Evolutionary conservation across 2,888 invertebrate genomes (phyloP), one percentile per base, ranked within the genome.

Genomic region (Entomobrya proxima): DNA sequence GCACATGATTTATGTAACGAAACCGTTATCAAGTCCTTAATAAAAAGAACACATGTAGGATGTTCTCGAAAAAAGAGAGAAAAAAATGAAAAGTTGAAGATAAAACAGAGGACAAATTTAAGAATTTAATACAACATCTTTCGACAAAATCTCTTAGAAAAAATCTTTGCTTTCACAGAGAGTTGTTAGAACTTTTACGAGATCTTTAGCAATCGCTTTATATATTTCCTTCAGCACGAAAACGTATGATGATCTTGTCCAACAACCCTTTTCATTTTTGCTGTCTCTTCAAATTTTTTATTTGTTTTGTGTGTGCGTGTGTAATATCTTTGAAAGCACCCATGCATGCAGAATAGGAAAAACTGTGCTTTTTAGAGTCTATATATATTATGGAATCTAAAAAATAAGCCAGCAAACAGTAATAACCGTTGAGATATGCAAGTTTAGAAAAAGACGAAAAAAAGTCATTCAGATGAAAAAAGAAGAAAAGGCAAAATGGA

Each of bases 51-150:
- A 67, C 21, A 40, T 67, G 67, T 21, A 64, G n/a, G n/a, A n/a
- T n/a, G n/a, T n/a, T n/a, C n/a, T n/a, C n/a, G n/a, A n/a, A n/a
- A n/a, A 11, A 64, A 67, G 40, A n/a, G 9, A 35, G 15, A 6
- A 15, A 32, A 35, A 37, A 67, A 11, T 40, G 44, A 11, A 40
- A 11, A 40, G 15, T 11, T 40, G 44, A 9, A 67, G 67, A 67
- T 37, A 40, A 37, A 37, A 67, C 37, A 37, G n/a, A n/a, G 40
- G 40, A 67, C 67, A 67, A 37, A 67, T 67, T 67, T 21, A 35
- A 4, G 18, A 32, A 64, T 32, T 35, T 32, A 11, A 37, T 40
- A 9, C 2, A 6, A 30, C 40, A 37, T 67, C 40, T 3, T 40
- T 35, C 18, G 18, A 35, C 35, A 27, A 67, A 37, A 58, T 58